phyloP scores from a whole-genome alignment of 2,797 vertebrate species.

The Lophius americanus region DNA sequence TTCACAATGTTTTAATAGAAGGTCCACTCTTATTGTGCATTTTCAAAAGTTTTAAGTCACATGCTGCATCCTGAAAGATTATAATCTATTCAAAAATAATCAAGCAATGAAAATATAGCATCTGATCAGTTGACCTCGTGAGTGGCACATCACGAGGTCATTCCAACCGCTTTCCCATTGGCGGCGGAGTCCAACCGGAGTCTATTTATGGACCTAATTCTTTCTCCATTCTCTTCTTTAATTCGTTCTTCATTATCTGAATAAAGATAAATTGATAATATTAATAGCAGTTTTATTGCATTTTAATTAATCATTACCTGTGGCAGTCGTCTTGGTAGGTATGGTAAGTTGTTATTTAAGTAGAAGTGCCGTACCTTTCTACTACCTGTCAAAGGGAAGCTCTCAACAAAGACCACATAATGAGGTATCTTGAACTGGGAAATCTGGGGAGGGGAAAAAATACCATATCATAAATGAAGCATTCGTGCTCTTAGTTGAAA shows the following conservation, averaged over 20 bases:
- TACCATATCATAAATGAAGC: not conserved
- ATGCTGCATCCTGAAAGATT: no score
- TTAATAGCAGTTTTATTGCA: not conserved
- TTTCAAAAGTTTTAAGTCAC: no score
- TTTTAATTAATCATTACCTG: not conserved
- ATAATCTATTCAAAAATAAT: no score
- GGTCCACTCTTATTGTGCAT: no score
- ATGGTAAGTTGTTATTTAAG: not conserved
- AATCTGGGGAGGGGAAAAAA: slow-evolving; percentile 75
- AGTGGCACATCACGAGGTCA: no score
- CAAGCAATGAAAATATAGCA: no score
- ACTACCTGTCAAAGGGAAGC: slow-evolving; percentile 85
- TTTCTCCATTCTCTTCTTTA: slow-evolving; percentile 85
- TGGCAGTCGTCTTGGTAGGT: not conserved
- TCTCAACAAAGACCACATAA: slow-evolving; percentile 84
- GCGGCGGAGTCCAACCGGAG: not conserved
- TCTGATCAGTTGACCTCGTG: no score
- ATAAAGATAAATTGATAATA: not conserved
- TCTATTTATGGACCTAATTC: slow-evolving; percentile 66
- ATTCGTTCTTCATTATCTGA: slow-evolving; percentile 88
- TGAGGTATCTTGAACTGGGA: slow-evolving; percentile 91
- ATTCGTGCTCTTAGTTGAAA: no score
- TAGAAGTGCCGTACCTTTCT: slow-evolving; percentile 82
- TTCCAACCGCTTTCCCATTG: no score
- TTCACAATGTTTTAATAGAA: no score